Conservation (phyloP, 2,888 invertebrate genomes). For the Augiades crinisus region DNA sequence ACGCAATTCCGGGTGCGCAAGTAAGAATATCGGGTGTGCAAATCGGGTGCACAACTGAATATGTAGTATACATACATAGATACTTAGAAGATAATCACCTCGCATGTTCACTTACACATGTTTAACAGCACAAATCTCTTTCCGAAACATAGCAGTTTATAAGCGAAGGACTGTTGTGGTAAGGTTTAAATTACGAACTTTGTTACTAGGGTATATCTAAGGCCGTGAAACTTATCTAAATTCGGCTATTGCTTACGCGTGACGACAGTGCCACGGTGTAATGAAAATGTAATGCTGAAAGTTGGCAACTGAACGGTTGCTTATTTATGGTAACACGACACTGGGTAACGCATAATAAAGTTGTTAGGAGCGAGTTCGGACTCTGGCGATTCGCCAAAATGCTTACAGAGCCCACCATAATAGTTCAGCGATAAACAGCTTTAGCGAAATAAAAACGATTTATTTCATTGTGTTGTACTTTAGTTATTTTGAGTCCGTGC, state of each 20-base stretch:
- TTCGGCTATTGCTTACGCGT: constrained; percentile 40
- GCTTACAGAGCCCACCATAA: constrained; percentile 43
- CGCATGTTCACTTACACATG: too few species aligned
- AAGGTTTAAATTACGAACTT: too few species aligned
- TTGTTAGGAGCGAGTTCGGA: constrained; percentile 55
- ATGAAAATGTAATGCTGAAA: constrained; percentile 73
- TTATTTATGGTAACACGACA: constrained; percentile 68
- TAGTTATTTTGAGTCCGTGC: not conserved
- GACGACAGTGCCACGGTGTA: constrained; percentile 48
- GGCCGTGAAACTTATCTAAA: too few species aligned
- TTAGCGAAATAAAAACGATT: not conserved
- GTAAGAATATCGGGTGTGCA: too few species aligned
- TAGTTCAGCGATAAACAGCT: constrained; percentile 34
- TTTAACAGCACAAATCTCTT: too few species aligned
- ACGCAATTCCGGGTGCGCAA: too few species aligned
- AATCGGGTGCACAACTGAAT: too few species aligned
- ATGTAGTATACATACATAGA: too few species aligned
- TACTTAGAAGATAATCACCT: too few species aligned
- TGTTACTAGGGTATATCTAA: too few species aligned
- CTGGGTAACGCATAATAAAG: constrained; percentile 74
- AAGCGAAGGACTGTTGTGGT: too few species aligned
- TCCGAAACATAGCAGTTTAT: too few species aligned
- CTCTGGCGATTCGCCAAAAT: constrained; percentile 57
- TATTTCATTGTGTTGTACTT: not conserved
- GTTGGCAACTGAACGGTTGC: constrained; percentile 71